Percentiles rank a stretch among this genome's conserved stretches.
phyloP scores from a whole-genome alignment of 2,888 invertebrate species.

The Cremastinae sp. region DNA sequence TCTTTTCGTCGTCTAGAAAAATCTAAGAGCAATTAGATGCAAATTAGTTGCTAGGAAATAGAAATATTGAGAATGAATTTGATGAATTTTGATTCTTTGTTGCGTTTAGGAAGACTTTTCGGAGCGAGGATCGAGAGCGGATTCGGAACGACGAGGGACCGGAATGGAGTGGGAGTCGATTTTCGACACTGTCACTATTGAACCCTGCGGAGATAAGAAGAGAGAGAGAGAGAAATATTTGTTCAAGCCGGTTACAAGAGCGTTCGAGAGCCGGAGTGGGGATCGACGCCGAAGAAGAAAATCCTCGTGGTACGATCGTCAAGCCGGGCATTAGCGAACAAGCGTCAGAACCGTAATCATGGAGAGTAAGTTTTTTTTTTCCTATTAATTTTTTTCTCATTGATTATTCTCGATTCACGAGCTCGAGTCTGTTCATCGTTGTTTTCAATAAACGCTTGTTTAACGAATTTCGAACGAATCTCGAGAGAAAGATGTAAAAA shows the following conservation, averaged over 20 bases:
- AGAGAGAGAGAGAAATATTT: conserved; percentile 17
- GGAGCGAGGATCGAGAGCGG: conserved; percentile 7
- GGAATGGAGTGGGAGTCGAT: conserved; percentile 15
- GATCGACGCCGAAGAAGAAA: conserved; percentile 51
- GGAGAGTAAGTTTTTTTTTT: conserved; percentile 67
- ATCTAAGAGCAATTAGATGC: too few species aligned
- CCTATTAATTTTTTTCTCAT: conserved; percentile 2
- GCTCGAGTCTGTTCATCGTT: neutral
- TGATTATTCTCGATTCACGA: too few species aligned
- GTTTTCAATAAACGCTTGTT: neutral
- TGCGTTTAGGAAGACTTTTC: too few species aligned
- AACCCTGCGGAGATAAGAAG: conserved; percentile 39
- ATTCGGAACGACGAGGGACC: neutral
- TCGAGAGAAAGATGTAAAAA: neutral
- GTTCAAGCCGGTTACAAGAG: conserved; percentile 48
- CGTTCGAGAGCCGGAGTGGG: conserved; percentile 60
- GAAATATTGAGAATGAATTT: too few species aligned
- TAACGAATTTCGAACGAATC: neutral
- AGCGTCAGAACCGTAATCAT: conserved; percentile 66
- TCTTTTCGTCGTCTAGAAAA: too few species aligned
- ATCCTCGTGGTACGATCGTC: conserved; percentile 16
- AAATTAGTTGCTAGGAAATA: too few species aligned
- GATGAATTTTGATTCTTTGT: conserved; percentile 18
- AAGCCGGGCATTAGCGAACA: conserved; percentile 60
- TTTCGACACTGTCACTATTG: conserved; percentile 60